A percentile compares a stretch with the other conserved stretches of the same genome.
These are phyloP conservation scores for Oncorhynchus keta DNA, from an alignment of 2,113 vertebrate genomes.

Conservation along the genomic window DNA sequence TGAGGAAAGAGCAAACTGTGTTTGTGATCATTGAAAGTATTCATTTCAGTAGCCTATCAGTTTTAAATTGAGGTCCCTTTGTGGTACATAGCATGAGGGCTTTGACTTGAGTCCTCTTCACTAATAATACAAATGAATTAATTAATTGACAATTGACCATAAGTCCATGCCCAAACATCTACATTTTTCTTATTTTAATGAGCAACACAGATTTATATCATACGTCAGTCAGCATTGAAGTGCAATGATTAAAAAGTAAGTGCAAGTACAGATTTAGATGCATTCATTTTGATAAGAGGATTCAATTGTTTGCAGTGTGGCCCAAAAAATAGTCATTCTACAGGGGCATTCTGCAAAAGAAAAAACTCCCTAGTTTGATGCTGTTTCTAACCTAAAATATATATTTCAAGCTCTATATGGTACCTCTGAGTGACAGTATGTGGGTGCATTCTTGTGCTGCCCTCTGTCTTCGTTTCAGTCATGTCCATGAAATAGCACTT, in stretches of 20 bases:
- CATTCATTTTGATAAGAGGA: constrained; percentile 85
- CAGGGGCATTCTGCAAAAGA: constrained; percentile 74
- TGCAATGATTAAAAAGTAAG: constrained; percentile 86
- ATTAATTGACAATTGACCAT: constrained; percentile 46
- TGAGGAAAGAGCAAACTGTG: constrained; percentile 21
- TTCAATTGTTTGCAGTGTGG: constrained; percentile 65
- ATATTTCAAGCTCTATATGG: constrained; percentile 65
- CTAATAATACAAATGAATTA: constrained; percentile 30
- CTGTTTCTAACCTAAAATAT: constrained; percentile 94
- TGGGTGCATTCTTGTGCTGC: constrained; percentile 51
- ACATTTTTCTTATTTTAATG: constrained; percentile 68
- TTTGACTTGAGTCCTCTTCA: constrained; percentile 49
- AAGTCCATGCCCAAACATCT: constrained; percentile 70
- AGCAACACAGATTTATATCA: constrained; percentile 78
- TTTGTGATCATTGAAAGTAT: constrained; percentile 35
- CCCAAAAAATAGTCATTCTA: constrained; percentile 72
- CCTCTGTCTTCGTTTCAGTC: constrained; percentile 50
- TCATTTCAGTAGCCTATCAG: neutral
- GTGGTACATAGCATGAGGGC: constrained; percentile 34
- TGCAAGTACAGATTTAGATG: constrained; percentile 94
- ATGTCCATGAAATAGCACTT: constrained; percentile 52
- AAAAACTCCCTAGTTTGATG: constrained; percentile 81
- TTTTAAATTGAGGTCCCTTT: constrained; percentile 26
- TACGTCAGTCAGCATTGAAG: constrained; percentile 86
- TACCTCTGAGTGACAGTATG: constrained; percentile 63